These are phyloP conservation scores for Mystacides longicornis DNA, from an alignment of 2,888 invertebrate genomes.

Conservation along the genomic window DNA sequence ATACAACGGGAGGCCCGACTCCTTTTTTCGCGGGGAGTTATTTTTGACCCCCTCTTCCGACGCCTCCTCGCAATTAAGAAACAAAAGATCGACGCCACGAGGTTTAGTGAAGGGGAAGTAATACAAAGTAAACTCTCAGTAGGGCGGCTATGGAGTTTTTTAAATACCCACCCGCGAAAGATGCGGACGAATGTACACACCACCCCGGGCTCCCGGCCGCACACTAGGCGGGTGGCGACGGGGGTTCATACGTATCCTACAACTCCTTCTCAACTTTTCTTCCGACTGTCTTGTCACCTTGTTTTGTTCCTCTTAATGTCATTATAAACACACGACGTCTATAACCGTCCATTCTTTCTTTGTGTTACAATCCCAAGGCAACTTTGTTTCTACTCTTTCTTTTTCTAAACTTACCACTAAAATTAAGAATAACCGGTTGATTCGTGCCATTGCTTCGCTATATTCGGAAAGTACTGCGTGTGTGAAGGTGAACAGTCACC, in stretches of 20 bases:
- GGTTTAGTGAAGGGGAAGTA: conserved; percentile 27
- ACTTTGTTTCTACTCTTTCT: too few relatives aligned
- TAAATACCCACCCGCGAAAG: conserved; percentile 26
- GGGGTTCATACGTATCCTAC: background rate
- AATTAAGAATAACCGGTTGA: too few relatives aligned
- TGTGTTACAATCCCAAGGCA: too few relatives aligned
- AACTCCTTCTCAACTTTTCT: background rate
- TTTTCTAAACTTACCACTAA: too few relatives aligned
- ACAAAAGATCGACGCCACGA: conserved; percentile 27
- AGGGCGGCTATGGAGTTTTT: conserved; percentile 26
- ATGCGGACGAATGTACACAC: conserved; percentile 24
- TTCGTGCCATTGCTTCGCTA: too few relatives aligned
- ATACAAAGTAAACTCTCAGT: conserved; percentile 26
- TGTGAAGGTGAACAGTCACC: too few relatives aligned
- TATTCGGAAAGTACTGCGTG: too few relatives aligned
- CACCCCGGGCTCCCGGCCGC: background rate
- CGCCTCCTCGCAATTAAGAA: conserved; percentile 27
- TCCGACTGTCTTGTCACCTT: background rate
- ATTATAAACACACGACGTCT: too few relatives aligned
- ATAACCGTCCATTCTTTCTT: too few relatives aligned
- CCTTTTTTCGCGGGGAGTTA: conserved; percentile 18
- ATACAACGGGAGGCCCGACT: conserved; percentile 12
- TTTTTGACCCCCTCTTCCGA: conserved; percentile 21
- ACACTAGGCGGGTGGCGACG: background rate
- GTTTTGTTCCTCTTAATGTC: background rate